Percentiles rank a stretch among this genome's conserved stretches.
These are phyloP conservation scores for Drosophila elegans DNA, from an alignment of 1,140 invertebrate genomes.

Conservation along the genomic window DNA sequence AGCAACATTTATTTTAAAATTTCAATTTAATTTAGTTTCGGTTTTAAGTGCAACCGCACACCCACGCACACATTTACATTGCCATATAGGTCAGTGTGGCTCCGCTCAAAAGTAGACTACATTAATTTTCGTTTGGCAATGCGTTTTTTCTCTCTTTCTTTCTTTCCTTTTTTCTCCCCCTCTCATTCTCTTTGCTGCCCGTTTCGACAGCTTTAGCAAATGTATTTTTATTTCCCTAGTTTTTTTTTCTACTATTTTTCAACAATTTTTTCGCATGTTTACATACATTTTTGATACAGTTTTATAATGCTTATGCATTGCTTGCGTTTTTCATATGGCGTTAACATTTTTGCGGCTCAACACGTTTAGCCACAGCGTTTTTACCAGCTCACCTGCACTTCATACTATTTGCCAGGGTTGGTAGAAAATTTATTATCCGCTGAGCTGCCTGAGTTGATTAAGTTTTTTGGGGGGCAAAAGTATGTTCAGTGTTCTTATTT, in stretches of 20 bases:
- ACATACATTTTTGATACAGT: constrained; percentile 53
- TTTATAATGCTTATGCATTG: constrained; percentile 66
- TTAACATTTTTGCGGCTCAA: constrained; percentile 62
- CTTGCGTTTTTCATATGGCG: constrained; percentile 71
- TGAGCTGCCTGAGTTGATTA: constrained; percentile 32
- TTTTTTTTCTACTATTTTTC: constrained; percentile 10
- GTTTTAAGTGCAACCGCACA: constrained; percentile 67
- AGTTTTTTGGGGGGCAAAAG: constrained; percentile 2
- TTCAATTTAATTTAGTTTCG: constrained; percentile 83
- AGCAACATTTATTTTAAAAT: constrained; percentile 75
- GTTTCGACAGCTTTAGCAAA: constrained; percentile 70
- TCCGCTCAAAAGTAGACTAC: constrained; percentile 72
- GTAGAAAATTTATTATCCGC: constrained; percentile 33
- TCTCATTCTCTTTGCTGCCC: not conserved
- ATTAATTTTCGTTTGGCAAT: constrained; percentile 75
- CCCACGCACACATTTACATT: constrained; percentile 9
- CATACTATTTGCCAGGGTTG: constrained; percentile 8
- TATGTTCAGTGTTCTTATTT: not conserved
- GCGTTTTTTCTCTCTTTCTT: constrained; percentile 11
- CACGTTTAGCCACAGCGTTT: constrained; percentile 34
- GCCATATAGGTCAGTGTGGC: constrained; percentile 71
- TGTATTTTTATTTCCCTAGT: constrained; percentile 53
- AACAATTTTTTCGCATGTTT: constrained; percentile 30
- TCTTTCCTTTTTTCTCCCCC: not conserved
- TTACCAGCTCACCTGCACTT: constrained; percentile 2